phyloP scores from a whole-genome alignment of 2,797 vertebrate species.

The Tolypeutes matacus region DNA sequence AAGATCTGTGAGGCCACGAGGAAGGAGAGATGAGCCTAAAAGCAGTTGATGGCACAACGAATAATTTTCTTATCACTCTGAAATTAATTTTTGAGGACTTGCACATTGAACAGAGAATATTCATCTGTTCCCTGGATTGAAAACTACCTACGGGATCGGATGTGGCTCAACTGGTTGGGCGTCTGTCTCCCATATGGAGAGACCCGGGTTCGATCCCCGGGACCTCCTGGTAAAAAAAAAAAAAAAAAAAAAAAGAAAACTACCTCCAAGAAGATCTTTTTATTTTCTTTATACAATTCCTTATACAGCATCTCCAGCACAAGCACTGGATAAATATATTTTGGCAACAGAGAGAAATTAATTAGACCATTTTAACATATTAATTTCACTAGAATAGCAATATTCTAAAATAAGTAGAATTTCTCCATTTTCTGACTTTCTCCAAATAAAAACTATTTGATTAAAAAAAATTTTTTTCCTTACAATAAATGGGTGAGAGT shows the following conservation, averaged over 20 bases:
- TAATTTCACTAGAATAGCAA: background rate
- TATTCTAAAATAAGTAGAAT: slow-evolving; percentile 28
- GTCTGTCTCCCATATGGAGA: too few relatives aligned
- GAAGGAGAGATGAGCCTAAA: background rate
- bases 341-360: slow-evolving; percentile 7
- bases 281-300: background rate
- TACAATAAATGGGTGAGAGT: background rate
- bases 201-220: too few relatives aligned
- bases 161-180: too few relatives aligned
- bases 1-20: background rate
- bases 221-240: too few relatives aligned
- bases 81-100: slow-evolving; percentile 32
- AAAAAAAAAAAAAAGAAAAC: too few relatives aligned
- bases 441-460: background rate
- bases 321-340: background rate
- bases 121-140: slow-evolving; percentile 14
- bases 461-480: background rate
- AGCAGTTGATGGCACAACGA: background rate
- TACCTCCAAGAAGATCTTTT: background rate
- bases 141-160: too few relatives aligned
- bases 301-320: background rate
- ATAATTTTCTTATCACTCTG: slow-evolving; percentile 39
- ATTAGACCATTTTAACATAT: background rate
- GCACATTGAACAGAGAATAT: slow-evolving; percentile 36
- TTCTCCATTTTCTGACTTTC: background rate